phyloP scores from a whole-genome alignment of 1,140 invertebrate species.

The Bombus waltoni region DNA sequence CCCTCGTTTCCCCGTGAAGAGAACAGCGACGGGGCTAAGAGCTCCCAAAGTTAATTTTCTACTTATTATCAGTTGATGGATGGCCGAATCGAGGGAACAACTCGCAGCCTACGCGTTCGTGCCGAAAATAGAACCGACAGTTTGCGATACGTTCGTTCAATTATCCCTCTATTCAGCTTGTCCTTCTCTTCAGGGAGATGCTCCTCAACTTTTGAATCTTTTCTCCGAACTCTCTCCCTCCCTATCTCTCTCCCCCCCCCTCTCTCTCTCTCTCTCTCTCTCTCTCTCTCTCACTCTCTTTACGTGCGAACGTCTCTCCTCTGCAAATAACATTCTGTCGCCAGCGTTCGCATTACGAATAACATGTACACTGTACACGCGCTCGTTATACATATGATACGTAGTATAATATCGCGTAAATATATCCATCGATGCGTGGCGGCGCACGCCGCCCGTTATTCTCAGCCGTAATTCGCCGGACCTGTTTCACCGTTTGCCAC shows the following conservation, averaged over 20 bases:
- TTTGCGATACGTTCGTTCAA: constrained; percentile 9
- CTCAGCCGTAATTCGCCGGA: constrained; percentile 21
- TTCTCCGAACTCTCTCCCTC: background rate
- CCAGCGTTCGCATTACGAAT: background rate
- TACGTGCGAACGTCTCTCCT: too few relatives aligned
- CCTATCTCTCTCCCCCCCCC: too few relatives aligned
- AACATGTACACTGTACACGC: background rate
- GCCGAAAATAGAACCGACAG: background rate
- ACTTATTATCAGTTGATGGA: constrained; percentile 9
- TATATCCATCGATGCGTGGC: background rate
- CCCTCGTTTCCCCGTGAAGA: background rate
- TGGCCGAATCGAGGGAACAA: background rate
- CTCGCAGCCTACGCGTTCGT: background rate
- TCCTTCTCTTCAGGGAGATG: too few relatives aligned
- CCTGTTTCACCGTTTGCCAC: constrained; percentile 11
- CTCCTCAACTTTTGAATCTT: background rate
- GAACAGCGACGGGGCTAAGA: background rate
- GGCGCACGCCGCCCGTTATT: background rate
- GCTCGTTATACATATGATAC: background rate
- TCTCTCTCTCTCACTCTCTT: background rate
- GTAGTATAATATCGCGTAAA: constrained; percentile 7
- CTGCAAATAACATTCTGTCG: background rate
- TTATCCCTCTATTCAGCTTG: constrained; percentile 1
- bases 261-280: background rate
- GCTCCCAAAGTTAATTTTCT: background rate